phyloP scores from a whole-genome alignment of 2,797 vertebrate genomes.

The Sphaeramia orbicularis region DNA sequence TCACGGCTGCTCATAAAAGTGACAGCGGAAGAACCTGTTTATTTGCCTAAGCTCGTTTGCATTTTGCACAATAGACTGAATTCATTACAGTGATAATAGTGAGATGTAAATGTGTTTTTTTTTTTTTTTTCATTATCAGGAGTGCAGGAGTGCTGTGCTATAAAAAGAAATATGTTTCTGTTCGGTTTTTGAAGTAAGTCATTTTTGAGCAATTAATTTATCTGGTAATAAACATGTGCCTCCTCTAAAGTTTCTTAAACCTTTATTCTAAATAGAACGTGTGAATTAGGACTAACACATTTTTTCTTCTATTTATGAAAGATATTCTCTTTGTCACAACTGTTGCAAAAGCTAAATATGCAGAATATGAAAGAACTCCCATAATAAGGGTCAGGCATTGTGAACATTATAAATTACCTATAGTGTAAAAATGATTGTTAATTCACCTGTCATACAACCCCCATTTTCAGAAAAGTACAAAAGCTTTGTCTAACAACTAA shows the following conservation, averaged over 20 bases:
- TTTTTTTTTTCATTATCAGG: constrained; percentile 32
- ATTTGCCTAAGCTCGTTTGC: constrained; percentile 50
- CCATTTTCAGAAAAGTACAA: too few relatives aligned
- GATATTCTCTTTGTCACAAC: too few relatives aligned
- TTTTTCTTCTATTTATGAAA: too few relatives aligned
- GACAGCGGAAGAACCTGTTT: constrained; percentile 38
- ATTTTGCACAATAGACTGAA: constrained; percentile 45
- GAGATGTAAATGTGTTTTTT: constrained; percentile 23
- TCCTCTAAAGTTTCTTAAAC: neutral
- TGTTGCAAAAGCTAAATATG: too few relatives aligned
- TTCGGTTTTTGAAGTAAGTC: constrained; percentile 12
- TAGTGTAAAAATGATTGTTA: too few relatives aligned
- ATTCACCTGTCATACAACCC: too few relatives aligned
- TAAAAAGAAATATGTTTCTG: constrained; percentile 10
- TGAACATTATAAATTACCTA: too few relatives aligned
- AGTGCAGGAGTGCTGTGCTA: constrained; percentile 16
- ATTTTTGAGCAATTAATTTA: constrained; percentile 1
- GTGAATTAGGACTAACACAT: neutral
- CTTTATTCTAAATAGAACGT: too few relatives aligned
- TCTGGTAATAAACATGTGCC: constrained; percentile 5
- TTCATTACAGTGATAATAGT: constrained; percentile 55
- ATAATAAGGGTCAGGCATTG: too few relatives aligned
- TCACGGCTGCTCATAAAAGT: constrained; percentile 44
- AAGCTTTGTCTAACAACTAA: too few relatives aligned
- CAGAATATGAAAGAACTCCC: too few relatives aligned